A percentile compares a stretch with the other conserved stretches of the same genome.
These are phyloP conservation scores for Sylvicola cinctus DNA, from an alignment of 2,888 invertebrate species.

Conservation along the genomic window DNA sequence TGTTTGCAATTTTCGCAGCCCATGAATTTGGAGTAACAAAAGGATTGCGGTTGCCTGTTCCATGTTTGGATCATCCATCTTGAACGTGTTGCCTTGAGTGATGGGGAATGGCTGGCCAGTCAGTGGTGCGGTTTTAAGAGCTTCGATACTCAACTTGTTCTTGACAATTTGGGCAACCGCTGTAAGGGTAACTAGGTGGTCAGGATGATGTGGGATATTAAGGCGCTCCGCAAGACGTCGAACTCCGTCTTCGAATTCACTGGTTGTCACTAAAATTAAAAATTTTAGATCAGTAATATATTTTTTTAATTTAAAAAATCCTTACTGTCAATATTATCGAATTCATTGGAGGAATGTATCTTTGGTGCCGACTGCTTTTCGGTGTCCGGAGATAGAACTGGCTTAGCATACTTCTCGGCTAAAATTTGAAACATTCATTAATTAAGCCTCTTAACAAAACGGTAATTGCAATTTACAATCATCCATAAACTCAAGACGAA, in stretches of 20 bases:
- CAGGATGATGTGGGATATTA: slow-evolving; percentile 58
- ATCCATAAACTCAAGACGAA: slow-evolving; percentile 65
- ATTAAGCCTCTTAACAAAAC: too few species aligned
- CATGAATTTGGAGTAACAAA: slow-evolving; percentile 38
- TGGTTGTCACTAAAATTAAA: slow-evolving; percentile 35
- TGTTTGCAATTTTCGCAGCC: slow-evolving; percentile 49
- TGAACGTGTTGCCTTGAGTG: slow-evolving; percentile 38
- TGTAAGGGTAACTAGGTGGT: slow-evolving; percentile 30
- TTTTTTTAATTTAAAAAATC: slow-evolving; percentile 5
- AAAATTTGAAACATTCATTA: slow-evolving; percentile 1
- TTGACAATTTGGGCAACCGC: slow-evolving; percentile 3
- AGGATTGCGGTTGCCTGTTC: slow-evolving; percentile 58
- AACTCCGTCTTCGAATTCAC: slow-evolving; percentile 67
- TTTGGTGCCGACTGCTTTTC: slow-evolving; percentile 33
- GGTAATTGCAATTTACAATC: too few species aligned
- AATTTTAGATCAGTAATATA: slow-evolving; percentile 27
- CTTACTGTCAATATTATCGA: slow-evolving; percentile 76
- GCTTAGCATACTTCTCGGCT: slow-evolving; percentile 2
- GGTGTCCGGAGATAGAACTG: not conserved
- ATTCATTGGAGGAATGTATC: slow-evolving; percentile 57
- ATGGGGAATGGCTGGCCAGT: slow-evolving; percentile 46
- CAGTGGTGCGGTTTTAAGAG: slow-evolving; percentile 16
- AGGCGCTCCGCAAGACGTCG: slow-evolving; percentile 56
- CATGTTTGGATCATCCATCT: slow-evolving; percentile 41
- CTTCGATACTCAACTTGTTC: slow-evolving; percentile 22